Conservation (phyloP, 2,113 vertebrate species). For the Tragulus kanchil region DNA sequence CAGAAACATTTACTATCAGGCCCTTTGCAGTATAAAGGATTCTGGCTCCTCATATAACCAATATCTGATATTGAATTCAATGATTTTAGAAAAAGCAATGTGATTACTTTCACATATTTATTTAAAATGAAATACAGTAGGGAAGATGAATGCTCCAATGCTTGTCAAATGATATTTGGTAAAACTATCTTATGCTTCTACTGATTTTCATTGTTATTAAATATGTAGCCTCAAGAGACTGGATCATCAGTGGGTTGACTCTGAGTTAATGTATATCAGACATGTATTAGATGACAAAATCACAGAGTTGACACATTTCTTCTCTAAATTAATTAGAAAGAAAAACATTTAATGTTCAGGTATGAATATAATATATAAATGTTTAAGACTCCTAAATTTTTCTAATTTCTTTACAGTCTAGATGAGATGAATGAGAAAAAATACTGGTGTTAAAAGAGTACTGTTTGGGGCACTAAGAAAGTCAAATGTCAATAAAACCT, state of each 20-base stretch:
- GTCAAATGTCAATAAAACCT: not conserved
- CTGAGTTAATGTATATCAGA: not conserved
- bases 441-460: not conserved
- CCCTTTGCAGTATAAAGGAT: not conserved
- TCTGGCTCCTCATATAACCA: not conserved
- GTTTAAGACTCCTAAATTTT: not conserved
- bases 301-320: not conserved
- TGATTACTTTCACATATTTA: not conserved
- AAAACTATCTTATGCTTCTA: slow-evolving; percentile 49
- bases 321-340: not conserved
- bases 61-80: slow-evolving; percentile 18
- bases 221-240: not conserved
- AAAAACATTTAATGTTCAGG: not conserved
- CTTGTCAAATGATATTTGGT: slow-evolving; percentile 33
- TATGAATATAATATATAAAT: slow-evolving; percentile 5
- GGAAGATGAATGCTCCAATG: slow-evolving; percentile 16
- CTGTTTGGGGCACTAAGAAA: not conserved
- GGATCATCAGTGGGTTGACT: not conserved
- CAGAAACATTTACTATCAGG: not conserved
- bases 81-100: slow-evolving; percentile 31
- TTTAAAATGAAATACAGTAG: slow-evolving; percentile 45
- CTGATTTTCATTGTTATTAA: slow-evolving; percentile 6
- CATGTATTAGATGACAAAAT: slow-evolving; percentile 4
- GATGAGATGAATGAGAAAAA: not conserved
- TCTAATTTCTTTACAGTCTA: slow-evolving; percentile 32